Conservation (phyloP, 2,113 vertebrate species). For the Amblyornis subalaris region DNA sequence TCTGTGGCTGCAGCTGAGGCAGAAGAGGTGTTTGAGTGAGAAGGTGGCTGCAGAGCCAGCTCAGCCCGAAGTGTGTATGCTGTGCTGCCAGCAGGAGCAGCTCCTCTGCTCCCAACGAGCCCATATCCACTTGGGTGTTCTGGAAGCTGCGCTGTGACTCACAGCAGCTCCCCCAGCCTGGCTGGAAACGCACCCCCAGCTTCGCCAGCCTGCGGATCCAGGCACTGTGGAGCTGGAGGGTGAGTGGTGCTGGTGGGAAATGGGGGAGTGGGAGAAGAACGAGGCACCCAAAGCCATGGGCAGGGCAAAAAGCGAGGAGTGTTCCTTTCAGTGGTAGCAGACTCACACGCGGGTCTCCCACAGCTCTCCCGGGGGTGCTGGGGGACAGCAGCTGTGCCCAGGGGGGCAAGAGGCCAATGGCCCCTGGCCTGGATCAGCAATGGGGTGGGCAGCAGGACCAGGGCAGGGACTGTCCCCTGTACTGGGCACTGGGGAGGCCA, state of each 20-base stretch:
- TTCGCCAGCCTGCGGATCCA: background rate
- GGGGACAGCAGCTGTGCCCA: background rate
- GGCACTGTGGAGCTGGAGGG: background rate
- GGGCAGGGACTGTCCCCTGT: background rate
- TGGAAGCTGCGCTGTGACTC: background rate
- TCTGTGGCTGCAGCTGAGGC: background rate
- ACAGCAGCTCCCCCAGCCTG: background rate
- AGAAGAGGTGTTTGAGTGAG: background rate
- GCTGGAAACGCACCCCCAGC: background rate
- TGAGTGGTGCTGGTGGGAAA: background rate
- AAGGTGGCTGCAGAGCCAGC: background rate
- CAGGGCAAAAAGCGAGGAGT: background rate
- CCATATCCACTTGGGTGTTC: background rate
- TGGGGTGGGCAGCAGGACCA: background rate
- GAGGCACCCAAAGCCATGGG: accelerated
- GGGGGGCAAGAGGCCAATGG: background rate
- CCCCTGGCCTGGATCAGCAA: background rate
- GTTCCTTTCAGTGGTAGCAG: background rate
- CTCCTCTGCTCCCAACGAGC: background rate
- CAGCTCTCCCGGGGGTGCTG: too few relatives aligned
- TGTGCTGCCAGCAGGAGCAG: background rate
- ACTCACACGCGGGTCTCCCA: background rate
- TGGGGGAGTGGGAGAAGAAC: background rate
- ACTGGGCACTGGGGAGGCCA: background rate
- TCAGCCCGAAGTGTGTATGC: background rate